Base-by-base conservation (phyloP, 2,888 invertebrate genomes). In the Acronicta psi region DNA sequence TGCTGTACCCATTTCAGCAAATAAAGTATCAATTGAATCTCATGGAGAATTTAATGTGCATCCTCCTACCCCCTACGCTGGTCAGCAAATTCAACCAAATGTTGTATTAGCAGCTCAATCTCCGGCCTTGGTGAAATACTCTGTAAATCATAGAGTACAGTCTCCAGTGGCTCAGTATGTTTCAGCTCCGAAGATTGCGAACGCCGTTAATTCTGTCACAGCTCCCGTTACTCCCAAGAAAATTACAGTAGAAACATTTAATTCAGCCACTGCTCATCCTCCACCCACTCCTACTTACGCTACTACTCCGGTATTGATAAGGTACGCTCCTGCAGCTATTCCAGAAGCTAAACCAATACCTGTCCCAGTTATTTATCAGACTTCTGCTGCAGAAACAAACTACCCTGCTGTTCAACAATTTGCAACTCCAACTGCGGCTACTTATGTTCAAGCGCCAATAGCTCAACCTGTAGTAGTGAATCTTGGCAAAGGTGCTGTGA, bases 301-400 rank as follows among this genome's bases (percentile, higher is more conserved):
- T 7, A 6, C 44, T 6, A 29, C 2, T 9, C 41, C 63, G 43
- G 41, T 20, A 7, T 20, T 14, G 4, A 11, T 53, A 7, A 29
- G 13, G 18, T 53, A 45, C 10, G 44, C 14, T 25, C 38, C 52
- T 23, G 31, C 49, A 45, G 37, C 56, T 46, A 44, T 42, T 43
- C 36, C 55, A 10, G 25, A 41, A 6, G 8, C 50, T 40, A 44
- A 58, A 20, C 50, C 53, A 9, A 51, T 75, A 23, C 59, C 74
- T 1, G 62, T 74, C n/a, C 73, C 68, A 46, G 77, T 65, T 17
- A 13, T 46, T 14, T 53, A 61, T 34, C 59, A 54, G n/a, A 13
- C 14, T 34, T 14, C 20, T 16, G 38, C 16, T 14, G 34, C 47
- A 13, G 50, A 47, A 36, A 20, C 29, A 1, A 11, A 54, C 1